Percentiles rank a stretch among this genome's conserved stretches.
Conservation (phyloP, 2,888 invertebrate species). For the Rhingia rostrata region DNA sequence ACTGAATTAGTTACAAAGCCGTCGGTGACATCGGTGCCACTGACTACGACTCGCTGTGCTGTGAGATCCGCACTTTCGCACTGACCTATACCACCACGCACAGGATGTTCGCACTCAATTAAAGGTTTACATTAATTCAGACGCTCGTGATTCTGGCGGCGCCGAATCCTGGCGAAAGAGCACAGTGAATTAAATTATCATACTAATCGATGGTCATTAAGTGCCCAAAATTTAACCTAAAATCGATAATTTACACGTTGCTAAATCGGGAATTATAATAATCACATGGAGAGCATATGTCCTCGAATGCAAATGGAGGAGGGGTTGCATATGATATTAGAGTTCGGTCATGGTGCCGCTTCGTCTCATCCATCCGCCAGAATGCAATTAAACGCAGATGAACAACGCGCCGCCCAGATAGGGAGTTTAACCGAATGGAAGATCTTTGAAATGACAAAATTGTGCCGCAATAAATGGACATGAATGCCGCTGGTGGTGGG, state of each 20-base stretch:
- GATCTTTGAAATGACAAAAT: slow-evolving; percentile 33
- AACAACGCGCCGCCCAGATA: slow-evolving; percentile 39
- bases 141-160: slow-evolving; percentile 47
- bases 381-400: slow-evolving; percentile 65
- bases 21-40: neutral
- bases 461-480: neutral
- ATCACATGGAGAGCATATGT: slow-evolving; percentile 61
- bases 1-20: slow-evolving; percentile 44
- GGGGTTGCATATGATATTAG: slow-evolving; percentile 13
- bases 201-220: slow-evolving; percentile 73
- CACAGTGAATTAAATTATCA: slow-evolving; percentile 70
- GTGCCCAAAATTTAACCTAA: slow-evolving; percentile 69
- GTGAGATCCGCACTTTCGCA: neutral
- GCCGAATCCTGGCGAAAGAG: slow-evolving; percentile 24
- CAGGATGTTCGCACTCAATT: slow-evolving; percentile 58
- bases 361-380: slow-evolving; percentile 29
- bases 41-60: neutral
- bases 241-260: slow-evolving; percentile 73
- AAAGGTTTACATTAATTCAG: slow-evolving; percentile 69
- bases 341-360: slow-evolving; percentile 22
- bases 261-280: slow-evolving; percentile 72
- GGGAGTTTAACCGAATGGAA: slow-evolving; percentile 15
- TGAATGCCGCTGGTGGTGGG: slow-evolving; percentile 9
- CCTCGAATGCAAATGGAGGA: slow-evolving; percentile 44
- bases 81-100: neutral